Percentiles rank a stretch among this genome's conserved stretches.
phyloP scores from a whole-genome alignment of 2,797 vertebrate genomes.

The Crenichthys baileyi region DNA sequence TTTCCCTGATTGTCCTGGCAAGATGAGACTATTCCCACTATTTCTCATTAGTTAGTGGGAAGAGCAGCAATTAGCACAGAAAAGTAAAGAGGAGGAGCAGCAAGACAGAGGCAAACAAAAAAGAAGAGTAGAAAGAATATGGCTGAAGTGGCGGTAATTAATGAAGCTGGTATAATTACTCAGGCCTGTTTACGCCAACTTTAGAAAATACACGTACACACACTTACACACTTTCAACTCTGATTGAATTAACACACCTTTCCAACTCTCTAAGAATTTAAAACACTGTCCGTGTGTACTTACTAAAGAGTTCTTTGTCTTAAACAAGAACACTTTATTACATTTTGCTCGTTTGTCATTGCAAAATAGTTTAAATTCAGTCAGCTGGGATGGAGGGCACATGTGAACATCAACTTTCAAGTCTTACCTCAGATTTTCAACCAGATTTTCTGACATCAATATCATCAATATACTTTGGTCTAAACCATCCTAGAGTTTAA shows the following conservation, averaged over 20 bases:
- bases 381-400: too few species aligned
- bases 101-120: constrained; percentile 54
- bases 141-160: constrained; percentile 69
- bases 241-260: constrained; percentile 43
- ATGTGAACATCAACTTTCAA: background rate
- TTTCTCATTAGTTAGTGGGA: constrained; percentile 73
- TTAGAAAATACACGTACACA: constrained; percentile 34
- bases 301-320: constrained; percentile 38
- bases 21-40: constrained; percentile 62
- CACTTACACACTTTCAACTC: constrained; percentile 23
- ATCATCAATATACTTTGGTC: background rate
- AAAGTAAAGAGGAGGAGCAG: constrained; percentile 28
- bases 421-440: background rate
- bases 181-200: constrained; percentile 67
- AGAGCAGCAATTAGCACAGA: constrained; percentile 71
- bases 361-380: background rate
- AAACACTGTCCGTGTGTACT: constrained; percentile 36
- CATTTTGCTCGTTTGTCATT: background rate
- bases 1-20: constrained; percentile 73
- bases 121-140: constrained; percentile 68
- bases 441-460: background rate
- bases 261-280: constrained; percentile 39
- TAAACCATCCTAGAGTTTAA: too few species aligned
- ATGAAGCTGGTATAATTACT: constrained; percentile 75
- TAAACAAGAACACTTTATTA: constrained; percentile 13